A percentile compares a stretch with the other conserved stretches of the same genome.
phyloP scores from a whole-genome alignment of 2,113 vertebrate species.

The Caretta caretta region DNA sequence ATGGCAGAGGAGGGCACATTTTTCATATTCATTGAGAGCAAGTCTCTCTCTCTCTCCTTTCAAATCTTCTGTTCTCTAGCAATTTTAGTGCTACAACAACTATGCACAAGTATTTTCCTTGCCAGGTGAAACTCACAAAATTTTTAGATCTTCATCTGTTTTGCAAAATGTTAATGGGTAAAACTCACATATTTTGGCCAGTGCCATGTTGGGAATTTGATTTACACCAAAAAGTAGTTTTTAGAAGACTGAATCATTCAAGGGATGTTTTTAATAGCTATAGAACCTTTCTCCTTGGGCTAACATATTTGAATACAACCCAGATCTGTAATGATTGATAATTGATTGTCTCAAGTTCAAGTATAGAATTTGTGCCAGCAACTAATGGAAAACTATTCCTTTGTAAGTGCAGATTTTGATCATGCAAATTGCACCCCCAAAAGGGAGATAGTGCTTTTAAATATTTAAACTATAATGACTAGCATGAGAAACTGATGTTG shows the following conservation, averaged over 20 bases:
- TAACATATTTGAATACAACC: not conserved
- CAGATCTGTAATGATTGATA: constrained; percentile 38
- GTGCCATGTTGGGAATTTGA: not conserved
- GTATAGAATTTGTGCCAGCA: constrained; percentile 18
- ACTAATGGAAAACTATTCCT: constrained; percentile 59
- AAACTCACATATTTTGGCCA: not conserved
- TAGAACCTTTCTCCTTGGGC: not conserved
- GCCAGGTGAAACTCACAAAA: not conserved
- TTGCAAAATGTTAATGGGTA: not conserved
- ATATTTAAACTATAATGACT: constrained; percentile 60
- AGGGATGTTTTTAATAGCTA: not conserved
- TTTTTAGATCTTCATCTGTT: constrained; percentile 6
- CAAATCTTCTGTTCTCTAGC: not conserved
- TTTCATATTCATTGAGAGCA: constrained; percentile 69
- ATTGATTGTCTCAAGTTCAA: constrained; percentile 46
- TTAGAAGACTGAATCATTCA: not conserved
- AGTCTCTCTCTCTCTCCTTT: constrained; percentile 24
- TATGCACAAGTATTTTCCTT: constrained; percentile 35
- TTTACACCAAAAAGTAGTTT: not conserved
- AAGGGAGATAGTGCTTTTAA: constrained; percentile 56
- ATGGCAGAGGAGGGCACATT: constrained; percentile 59
- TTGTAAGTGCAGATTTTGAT: constrained; percentile 56
- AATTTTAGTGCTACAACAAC: constrained; percentile 11
- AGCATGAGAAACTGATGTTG: constrained; percentile 44
- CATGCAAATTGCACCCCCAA: constrained; percentile 47